Evolutionary conservation across 2,797 vertebrate species (phyloP), one percentile per base, ranked within the genome.

Genomic region (Platyrinchus mystaceus): DNA sequence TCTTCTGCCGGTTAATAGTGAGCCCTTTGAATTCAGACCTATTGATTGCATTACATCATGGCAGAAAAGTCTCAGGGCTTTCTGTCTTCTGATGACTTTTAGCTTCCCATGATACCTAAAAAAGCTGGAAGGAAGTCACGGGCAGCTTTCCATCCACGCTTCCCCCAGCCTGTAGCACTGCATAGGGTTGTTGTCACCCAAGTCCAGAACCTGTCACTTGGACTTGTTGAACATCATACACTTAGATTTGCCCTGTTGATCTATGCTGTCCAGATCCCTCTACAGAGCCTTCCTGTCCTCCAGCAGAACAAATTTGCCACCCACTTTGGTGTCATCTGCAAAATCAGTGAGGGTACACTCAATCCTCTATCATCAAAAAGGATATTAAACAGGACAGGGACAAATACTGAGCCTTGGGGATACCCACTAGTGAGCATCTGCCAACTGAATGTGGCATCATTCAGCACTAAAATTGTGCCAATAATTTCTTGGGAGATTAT

Each of bases 311-410:
- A 6, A 28, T 19, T 8, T 30, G 21, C 17, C 21, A 16, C 12
- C 3, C 50, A 46, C 0, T 3, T 34, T 28, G 12, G 5, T 58
- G 27, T 19, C 43, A 6, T 34, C 37, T 39, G 28, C 56, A 36
- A 70, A 34, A 2, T 82, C 39, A 26, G 3, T 22, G 43, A 43
- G 23, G 20, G 12, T 50, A 28, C 5, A 50, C 9, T 30, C 6
- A 22, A 28, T 44, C 8, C 6, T 69, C 28, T 63, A 15, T 37
- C 18, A 36, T n/a, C 28, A 70, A 0, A 56, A 39, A 34, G 17
- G 26, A 16, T 28, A 36, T 24, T 49, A 22, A 49, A 49, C 46
- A 49, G 64, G 28, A 44, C 28, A 11, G 12, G 8, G 17, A 32
- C 20, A 17, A 6, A 34, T 27, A 63, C 12, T 26, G 17, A 56